phyloP scores from a whole-genome alignment of 2,888 invertebrate species.

The Cyclophora albipunctata region DNA sequence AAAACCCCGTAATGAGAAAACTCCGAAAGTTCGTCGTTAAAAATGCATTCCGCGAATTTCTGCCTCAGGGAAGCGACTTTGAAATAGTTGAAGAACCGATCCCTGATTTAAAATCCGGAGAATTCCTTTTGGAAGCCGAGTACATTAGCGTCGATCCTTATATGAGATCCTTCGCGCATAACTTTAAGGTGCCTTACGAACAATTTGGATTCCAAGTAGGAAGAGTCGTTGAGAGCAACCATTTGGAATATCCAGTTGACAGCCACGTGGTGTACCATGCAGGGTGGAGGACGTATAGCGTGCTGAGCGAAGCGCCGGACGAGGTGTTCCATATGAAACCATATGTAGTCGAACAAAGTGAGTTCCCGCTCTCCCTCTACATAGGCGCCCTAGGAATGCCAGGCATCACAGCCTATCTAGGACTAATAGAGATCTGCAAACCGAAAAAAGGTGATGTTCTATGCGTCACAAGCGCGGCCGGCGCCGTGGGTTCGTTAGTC shows the following conservation, averaged over 20 bases:
- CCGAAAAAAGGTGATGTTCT: conserved; percentile 79
- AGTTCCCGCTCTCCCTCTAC: conserved; percentile 63
- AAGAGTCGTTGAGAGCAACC: conserved; percentile 77
- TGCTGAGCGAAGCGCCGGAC: conserved; percentile 27
- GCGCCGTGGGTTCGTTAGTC: conserved; percentile 80
- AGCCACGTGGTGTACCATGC: conserved; percentile 72
- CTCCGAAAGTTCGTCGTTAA: conserved; percentile 28
- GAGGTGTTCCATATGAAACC: conserved; percentile 30
- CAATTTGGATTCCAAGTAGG: conserved; percentile 41
- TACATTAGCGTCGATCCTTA: conserved; percentile 81
- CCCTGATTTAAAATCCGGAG: conserved; percentile 47
- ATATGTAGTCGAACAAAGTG: conserved; percentile 62
- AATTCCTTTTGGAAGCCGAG: conserved; percentile 76
- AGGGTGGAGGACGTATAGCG: conserved; percentile 78
- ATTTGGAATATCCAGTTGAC: conserved; percentile 74
- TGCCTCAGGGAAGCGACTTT: conserved; percentile 49
- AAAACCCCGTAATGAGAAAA: conserved; percentile 14
- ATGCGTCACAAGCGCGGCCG: conserved; percentile 80
- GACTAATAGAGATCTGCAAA: conserved; percentile 72
- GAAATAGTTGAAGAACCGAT: conserved; percentile 50
- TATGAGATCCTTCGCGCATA: conserved; percentile 63
- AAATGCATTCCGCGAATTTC: conserved; percentile 37
- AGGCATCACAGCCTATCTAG: conserved; percentile 51
- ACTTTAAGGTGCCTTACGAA: conserved; percentile 26
- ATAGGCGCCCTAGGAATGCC: conserved; percentile 79